Conservation (phyloP, 2,797 vertebrate genomes). For the Numenius phaeopus region DNA sequence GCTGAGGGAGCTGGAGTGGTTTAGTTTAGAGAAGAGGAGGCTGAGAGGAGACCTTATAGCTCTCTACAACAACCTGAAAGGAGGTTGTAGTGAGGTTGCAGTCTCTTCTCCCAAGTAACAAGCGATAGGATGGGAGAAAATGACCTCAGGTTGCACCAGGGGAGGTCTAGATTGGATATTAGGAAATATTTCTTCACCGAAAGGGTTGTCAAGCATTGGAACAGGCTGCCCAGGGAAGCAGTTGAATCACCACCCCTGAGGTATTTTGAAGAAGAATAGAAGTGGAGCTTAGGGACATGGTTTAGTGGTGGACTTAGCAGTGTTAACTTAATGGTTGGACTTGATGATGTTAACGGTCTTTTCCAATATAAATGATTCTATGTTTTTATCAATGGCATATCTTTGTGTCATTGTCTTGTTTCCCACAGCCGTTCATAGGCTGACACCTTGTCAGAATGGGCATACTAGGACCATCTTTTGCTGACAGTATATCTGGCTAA, state of each 20-base stretch:
- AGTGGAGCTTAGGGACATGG: background rate
- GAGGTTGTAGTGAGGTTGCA: rapidly evolving
- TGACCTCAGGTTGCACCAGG: background rate
- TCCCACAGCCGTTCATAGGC: background rate
- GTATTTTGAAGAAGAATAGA: background rate
- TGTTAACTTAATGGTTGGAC: background rate
- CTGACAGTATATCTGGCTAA: background rate
- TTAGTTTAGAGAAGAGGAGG: background rate
- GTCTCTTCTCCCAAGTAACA: background rate
- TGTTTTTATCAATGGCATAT: background rate
- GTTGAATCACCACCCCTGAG: background rate
- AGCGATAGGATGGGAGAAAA: background rate
- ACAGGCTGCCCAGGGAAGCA: background rate
- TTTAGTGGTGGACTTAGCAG: background rate
- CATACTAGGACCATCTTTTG: background rate
- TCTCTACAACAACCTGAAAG: background rate
- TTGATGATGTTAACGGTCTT: background rate
- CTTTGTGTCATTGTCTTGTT: background rate
- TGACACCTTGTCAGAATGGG: background rate
- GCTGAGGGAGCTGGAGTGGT: background rate
- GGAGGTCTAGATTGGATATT: background rate
- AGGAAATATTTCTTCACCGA: background rate
- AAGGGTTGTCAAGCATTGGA: background rate
- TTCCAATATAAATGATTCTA: background rate
- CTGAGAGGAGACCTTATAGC: rapidly evolving